Evolutionary conservation across 2,113 vertebrate species (phyloP).

Genomic region (Prunella himalayana): DNA sequence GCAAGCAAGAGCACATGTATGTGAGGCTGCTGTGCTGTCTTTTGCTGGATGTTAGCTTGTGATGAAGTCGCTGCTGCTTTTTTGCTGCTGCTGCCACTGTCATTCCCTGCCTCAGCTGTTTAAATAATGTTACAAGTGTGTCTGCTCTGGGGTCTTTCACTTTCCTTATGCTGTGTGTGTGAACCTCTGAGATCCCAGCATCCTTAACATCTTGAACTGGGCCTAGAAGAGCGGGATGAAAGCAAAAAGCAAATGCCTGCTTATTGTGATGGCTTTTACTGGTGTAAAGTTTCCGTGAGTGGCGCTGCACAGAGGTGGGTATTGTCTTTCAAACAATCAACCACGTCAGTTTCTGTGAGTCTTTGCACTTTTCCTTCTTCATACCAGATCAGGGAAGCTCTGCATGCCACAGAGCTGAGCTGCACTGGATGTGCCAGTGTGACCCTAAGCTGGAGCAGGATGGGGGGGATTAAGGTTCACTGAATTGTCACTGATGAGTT

Average conservation of each 20-base stretch:
- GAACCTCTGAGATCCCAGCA: not conserved
- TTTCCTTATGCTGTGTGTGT: not conserved
- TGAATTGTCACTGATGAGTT: not conserved
- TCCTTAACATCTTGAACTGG: not conserved
- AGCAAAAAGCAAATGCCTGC: not conserved
- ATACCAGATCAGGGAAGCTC: not conserved
- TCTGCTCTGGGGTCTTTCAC: not conserved
- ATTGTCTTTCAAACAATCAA: not conserved
- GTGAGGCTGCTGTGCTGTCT: not conserved
- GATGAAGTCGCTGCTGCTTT: not conserved
- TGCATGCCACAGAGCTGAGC: not conserved
- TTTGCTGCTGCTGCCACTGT: not conserved
- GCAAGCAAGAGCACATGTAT: rapidly evolving
- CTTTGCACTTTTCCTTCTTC: not conserved
- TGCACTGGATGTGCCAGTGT: not conserved
- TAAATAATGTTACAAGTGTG: not conserved
- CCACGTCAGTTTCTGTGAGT: not conserved
- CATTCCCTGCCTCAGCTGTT: not conserved
- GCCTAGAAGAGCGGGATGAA: rapidly evolving
- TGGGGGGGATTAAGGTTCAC: not conserved
- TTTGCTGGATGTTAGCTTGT: not conserved
- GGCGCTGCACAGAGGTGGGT: rapidly evolving
- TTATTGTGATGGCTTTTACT: not conserved
- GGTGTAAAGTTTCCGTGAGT: not conserved
- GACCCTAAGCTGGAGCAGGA: not conserved